Evolutionary conservation across 2,888 invertebrate species (phyloP).

Genomic region (Branchellion lobata): DNA sequence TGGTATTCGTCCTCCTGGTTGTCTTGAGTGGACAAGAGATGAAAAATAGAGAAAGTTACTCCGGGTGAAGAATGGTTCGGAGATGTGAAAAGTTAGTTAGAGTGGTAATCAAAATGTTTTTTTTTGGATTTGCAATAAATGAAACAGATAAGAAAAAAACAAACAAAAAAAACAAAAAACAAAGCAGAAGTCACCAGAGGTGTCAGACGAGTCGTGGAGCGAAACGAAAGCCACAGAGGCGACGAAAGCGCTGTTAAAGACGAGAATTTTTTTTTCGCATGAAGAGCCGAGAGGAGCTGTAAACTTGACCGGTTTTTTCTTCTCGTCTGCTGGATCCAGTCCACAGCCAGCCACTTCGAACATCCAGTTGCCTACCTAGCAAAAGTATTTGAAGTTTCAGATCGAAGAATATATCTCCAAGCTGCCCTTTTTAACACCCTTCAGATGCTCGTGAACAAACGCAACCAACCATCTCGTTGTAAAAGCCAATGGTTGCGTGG

Average conservation of each 20-base stretch:
- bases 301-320: background rate
- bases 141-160: no score
- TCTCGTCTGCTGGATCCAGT: background rate
- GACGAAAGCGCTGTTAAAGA: slow-evolving; percentile 1
- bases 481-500: background rate
- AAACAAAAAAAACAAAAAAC: no score
- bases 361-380: background rate
- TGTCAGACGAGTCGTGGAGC: background rate
- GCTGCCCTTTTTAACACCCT: no score
- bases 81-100: no score
- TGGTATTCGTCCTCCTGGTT: no score
- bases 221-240: background rate
- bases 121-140: no score
- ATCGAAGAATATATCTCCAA: background rate
- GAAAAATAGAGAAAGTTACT: no score
- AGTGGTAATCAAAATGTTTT: no score
- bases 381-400: background rate
- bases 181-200: no score
- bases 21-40: no score
- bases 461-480: background rate
- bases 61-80: no score
- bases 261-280: background rate
- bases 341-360: background rate
- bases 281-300: background rate
- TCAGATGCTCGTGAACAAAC: no score